phyloP scores from a whole-genome alignment of 2,113 vertebrate species.

The Psophia crepitans region DNA sequence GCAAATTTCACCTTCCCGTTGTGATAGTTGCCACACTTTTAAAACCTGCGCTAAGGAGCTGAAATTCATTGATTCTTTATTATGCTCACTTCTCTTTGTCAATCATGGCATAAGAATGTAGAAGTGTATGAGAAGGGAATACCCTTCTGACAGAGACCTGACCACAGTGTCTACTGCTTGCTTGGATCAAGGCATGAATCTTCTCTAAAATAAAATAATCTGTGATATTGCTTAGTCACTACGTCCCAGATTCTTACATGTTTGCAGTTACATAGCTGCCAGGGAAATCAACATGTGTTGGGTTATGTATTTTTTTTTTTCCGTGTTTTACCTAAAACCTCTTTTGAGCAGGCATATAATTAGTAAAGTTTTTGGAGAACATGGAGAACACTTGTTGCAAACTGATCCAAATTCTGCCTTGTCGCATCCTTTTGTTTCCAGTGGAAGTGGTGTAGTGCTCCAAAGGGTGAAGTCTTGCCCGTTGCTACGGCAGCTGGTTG shows the following conservation, averaged over 20 bases:
- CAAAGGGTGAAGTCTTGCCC: background rate
- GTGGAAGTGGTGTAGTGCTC: background rate
- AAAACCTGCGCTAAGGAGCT: background rate
- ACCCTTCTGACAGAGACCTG: background rate
- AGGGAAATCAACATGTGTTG: background rate
- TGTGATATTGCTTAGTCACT: background rate
- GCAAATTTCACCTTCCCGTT: background rate
- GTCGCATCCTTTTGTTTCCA: background rate
- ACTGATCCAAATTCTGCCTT: background rate
- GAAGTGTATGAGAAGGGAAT: background rate
- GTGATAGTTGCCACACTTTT: background rate
- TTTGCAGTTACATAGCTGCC: background rate
- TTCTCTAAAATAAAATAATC: background rate
- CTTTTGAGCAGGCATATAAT: background rate
- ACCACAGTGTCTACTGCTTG: background rate
- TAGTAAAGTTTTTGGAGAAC: background rate
- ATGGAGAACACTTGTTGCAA: background rate
- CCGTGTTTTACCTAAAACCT: background rate
- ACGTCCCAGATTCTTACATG: background rate
- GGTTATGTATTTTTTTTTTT: background rate
- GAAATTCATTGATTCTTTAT: background rate
- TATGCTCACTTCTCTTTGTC: background rate
- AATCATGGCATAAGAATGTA: fast-evolving
- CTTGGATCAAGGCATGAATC: background rate
- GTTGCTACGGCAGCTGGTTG: background rate